Evolutionary conservation across 1,140 invertebrate genomes (phyloP).

Genomic region (Lucilia sericata): DNA sequence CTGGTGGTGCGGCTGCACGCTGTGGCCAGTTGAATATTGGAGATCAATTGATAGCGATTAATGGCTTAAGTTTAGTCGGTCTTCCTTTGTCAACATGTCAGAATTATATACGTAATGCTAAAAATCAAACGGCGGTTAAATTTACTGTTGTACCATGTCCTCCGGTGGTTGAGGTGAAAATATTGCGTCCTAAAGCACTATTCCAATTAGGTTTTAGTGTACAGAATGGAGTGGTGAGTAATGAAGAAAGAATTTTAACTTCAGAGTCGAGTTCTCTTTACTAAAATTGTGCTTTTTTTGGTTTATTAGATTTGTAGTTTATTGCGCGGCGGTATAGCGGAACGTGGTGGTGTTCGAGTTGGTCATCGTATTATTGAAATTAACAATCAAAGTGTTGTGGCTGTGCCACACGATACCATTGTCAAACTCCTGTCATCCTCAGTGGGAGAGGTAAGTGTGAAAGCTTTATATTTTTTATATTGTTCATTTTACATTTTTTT

Average conservation of each 20-base stretch:
- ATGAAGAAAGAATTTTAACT: background rate
- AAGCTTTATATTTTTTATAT: no score
- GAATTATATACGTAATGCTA: slow-evolving; percentile 98
- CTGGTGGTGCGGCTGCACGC: slow-evolving; percentile 93
- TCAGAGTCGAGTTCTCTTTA: background rate
- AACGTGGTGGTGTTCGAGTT: slow-evolving; percentile 96
- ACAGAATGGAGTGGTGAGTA: slow-evolving; percentile 97
- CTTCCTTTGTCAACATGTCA: slow-evolving; percentile 97
- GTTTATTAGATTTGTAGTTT: slow-evolving; percentile 92
- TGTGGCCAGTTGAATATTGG: slow-evolving; percentile 99
- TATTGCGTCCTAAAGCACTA: slow-evolving; percentile 98
- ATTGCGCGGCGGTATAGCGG: slow-evolving; percentile 96
- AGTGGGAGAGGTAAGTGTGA: slow-evolving; percentile 89
- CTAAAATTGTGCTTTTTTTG: slow-evolving; percentile 78
- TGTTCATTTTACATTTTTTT: no score
- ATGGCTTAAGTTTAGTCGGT: slow-evolving; percentile 97
- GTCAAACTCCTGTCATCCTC: slow-evolving; percentile 98
- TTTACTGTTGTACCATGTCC: slow-evolving; percentile 98
- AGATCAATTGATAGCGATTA: slow-evolving; percentile 99
- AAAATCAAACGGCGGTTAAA: slow-evolving; percentile 97
- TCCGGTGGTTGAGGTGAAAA: slow-evolving; percentile 99
- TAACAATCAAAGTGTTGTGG: slow-evolving; percentile 98
- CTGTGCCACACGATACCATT: slow-evolving; percentile 99
- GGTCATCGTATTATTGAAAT: slow-evolving; percentile 99
- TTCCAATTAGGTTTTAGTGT: slow-evolving; percentile 99